Conservation (phyloP, 2,797 vertebrate genomes). For the Cottoperca gobio region DNA sequence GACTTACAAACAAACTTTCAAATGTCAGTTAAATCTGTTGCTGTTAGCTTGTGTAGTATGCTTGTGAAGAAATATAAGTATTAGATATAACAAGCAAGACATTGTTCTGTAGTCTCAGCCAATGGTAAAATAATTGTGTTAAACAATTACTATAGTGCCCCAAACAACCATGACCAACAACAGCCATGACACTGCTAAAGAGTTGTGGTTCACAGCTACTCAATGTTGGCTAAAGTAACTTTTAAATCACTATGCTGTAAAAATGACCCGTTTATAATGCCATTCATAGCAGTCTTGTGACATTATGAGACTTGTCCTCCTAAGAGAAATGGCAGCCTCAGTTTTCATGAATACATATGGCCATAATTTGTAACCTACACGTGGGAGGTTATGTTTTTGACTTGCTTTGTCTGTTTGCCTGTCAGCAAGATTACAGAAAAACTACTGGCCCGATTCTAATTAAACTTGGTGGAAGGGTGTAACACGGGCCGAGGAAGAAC, state of each 20-base stretch:
- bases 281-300: background rate
- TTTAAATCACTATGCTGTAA: background rate
- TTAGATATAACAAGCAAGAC: background rate
- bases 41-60: background rate
- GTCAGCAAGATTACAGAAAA: too few relatives aligned
- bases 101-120: background rate
- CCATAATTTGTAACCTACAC: background rate
- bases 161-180: background rate
- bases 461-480: too few relatives aligned
- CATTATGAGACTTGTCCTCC: background rate
- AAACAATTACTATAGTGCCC: background rate
- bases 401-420: background rate
- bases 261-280: background rate
- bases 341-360: background rate
- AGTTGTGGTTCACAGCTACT: background rate
- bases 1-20: background rate
- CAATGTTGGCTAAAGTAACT: background rate
- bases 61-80: background rate
- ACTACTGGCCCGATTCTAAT: too few relatives aligned
- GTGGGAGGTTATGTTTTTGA: background rate
- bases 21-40: background rate
- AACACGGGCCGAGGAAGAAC: too few relatives aligned
- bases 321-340: background rate
- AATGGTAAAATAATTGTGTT: background rate
- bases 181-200: background rate